Evolutionary conservation across 2,797 vertebrate species (phyloP), one percentile per base, ranked within the genome.

Genomic region (Taenioides sp.): DNA sequence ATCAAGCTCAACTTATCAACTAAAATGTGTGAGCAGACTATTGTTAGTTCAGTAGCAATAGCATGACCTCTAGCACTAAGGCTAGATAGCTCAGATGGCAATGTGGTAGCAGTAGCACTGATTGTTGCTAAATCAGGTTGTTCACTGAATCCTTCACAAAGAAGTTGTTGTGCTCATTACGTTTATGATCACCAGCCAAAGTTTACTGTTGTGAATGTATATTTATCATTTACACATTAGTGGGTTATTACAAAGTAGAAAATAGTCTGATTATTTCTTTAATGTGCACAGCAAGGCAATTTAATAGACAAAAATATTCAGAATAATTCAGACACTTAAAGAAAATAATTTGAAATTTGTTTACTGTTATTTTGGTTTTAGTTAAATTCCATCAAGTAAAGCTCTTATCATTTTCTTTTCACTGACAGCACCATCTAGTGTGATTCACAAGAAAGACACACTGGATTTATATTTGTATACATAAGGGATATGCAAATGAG

Each of bases 1-100:
- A 28, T 31, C 65, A 66, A 66, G 52, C 65, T n/a, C 2, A 27
- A 66, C 65, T 66, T 66, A 66, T 66, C 64, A 66, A n/a, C 25
- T 20, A n/a, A 66, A 66, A 66, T 31, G 65, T 66, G 65, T 31
- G 27, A 66, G 65, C 4, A n/a, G 65, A 17, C 65, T 66, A 66
- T 66, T 66, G 65, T 66, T 66, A 52, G 65, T 66, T 49, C 60
- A 34, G 60, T 52, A 52, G 47, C 25, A 31, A 43, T 16, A 64
- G 64, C 64, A 17, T 52, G 47, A 66, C 65, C 65, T 66, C 47
- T 50, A 25, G 27, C 2, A 18, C 65, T 66, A 20, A 66, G 2
- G 47, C 27, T n/a, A 28, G 49, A 66, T 54, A 66, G 25, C 47
- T 28, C 49, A 66, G 49, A 66, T 54, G 25, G n/a, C 25, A 25